These are phyloP conservation scores for Pseudomyrmex sp. DNA, from an alignment of 1,140 invertebrate genomes.

Conservation along the genomic window DNA sequence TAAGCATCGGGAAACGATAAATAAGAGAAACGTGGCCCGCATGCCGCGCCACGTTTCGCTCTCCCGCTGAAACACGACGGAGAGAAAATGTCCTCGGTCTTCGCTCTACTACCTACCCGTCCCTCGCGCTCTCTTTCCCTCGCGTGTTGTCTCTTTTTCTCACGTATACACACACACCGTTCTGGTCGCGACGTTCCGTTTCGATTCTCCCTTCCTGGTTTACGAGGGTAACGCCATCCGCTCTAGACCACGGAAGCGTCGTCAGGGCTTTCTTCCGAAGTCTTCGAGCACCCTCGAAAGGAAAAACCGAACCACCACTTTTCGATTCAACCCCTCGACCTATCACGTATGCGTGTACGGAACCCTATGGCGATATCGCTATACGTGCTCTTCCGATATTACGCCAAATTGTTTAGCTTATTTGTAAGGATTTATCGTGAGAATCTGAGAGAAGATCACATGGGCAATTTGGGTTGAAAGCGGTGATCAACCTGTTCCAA, in stretches of 20 bases:
- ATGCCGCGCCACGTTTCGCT: constrained; percentile 74
- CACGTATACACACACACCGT: background rate
- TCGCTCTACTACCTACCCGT: background rate
- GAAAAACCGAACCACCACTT: constrained; percentile 51
- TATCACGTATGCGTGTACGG: constrained; percentile 76
- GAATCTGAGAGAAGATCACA: constrained; percentile 44
- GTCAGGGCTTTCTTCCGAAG: constrained; percentile 51
- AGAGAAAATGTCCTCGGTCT: constrained; percentile 50
- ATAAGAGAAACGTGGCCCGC: constrained; percentile 85
- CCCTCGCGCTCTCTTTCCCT: constrained; percentile 32
- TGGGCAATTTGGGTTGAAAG: constrained; percentile 59
- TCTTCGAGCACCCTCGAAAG: constrained; percentile 48
- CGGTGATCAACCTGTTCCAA: background rate
- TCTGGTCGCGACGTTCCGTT: constrained; percentile 46
- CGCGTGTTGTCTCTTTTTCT: constrained; percentile 12
- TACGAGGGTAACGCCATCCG: constrained; percentile 35
- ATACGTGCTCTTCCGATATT: constrained; percentile 74
- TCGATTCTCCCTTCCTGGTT: constrained; percentile 48
- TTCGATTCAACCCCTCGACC: constrained; percentile 67
- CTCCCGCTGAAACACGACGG: constrained; percentile 60
- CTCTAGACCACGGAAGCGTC: constrained; percentile 50
- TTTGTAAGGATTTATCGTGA: constrained; percentile 77
- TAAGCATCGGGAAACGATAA: constrained; percentile 86
- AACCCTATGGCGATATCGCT: constrained; percentile 57
- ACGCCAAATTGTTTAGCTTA: constrained; percentile 81